Conservation (phyloP, 2,888 invertebrate genomes). For the Venustoraphidia nigricollis region DNA sequence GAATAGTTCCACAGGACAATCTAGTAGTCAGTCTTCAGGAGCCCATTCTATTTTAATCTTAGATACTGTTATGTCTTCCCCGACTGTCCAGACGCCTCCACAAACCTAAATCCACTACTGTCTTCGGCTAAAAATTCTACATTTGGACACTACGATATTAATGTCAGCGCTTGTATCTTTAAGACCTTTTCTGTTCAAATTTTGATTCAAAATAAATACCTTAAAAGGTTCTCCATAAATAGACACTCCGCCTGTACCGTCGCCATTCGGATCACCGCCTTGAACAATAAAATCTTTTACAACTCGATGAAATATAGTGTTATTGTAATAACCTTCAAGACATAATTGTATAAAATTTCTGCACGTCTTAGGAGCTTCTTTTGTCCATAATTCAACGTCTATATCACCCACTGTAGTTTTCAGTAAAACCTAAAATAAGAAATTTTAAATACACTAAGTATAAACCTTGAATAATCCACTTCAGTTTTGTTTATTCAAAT, state of each 20-base stretch:
- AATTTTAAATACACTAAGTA: constrained; percentile 2
- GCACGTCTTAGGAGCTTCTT: constrained; percentile 89
- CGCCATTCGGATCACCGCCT: constrained; percentile 92
- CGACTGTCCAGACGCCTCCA: too few relatives aligned
- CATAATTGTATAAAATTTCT: constrained; percentile 92
- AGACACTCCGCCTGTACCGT: constrained; percentile 93
- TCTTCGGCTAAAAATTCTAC: too few relatives aligned
- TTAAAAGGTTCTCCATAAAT: constrained; percentile 88
- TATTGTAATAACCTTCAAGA: constrained; percentile 89
- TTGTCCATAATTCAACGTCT: constrained; percentile 94
- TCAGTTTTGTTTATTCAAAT: too few relatives aligned
- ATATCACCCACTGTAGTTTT: constrained; percentile 92
- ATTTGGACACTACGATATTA: too few relatives aligned
- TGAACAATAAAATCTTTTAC: constrained; percentile 92
- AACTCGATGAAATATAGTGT: constrained; percentile 83
- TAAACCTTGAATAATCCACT: not conserved
- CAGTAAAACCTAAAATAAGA: constrained; percentile 57
- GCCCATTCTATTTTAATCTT: too few relatives aligned
- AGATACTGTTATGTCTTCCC: too few relatives aligned
- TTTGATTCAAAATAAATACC: constrained; percentile 27
- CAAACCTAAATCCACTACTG: too few relatives aligned
- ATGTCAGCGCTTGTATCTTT: not conserved
- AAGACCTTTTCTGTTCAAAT: not conserved
- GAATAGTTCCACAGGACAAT: too few relatives aligned
- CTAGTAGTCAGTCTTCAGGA: too few relatives aligned